A percentile compares a stretch with the other conserved stretches of the same genome.
phyloP scores from a whole-genome alignment of 2,888 invertebrate species.

The Tridacna crocea region DNA sequence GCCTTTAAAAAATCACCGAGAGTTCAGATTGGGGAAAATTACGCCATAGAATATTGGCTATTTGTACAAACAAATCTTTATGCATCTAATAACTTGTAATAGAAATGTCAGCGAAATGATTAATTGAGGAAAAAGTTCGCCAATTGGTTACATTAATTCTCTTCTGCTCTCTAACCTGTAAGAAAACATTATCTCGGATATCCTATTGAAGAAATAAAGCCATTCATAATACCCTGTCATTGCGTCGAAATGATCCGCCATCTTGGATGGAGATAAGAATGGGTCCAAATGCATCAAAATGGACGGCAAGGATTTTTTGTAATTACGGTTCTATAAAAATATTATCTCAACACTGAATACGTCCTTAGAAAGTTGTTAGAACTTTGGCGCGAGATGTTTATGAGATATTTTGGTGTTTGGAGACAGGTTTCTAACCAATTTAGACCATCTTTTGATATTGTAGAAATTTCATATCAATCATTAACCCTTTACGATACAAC shows the following conservation, averaged over 20 bases:
- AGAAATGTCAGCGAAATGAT: slow-evolving; percentile 63
- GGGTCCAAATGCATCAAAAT: slow-evolving; percentile 21
- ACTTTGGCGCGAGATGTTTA: slow-evolving; percentile 8
- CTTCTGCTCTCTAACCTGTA: slow-evolving; percentile 57
- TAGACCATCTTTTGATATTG: too few relatives aligned
- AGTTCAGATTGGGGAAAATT: slow-evolving; percentile 61
- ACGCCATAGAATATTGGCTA: slow-evolving; percentile 62
- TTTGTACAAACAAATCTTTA: slow-evolving; percentile 65
- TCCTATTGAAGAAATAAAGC: slow-evolving; percentile 55
- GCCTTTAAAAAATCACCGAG: slow-evolving; percentile 55
- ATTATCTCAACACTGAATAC: slow-evolving; percentile 14
- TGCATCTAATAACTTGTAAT: slow-evolving; percentile 66
- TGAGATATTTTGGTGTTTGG: slow-evolving; percentile 6
- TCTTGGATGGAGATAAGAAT: slow-evolving; percentile 29
- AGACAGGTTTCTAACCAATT: neutral
- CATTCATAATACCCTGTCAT: slow-evolving; percentile 59
- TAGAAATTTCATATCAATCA: too few relatives aligned
- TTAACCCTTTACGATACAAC: too few relatives aligned
- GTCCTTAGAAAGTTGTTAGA: slow-evolving; percentile 9
- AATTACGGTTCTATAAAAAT: slow-evolving; percentile 26
- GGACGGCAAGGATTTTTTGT: slow-evolving; percentile 22
- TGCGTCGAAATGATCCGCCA: slow-evolving; percentile 18
- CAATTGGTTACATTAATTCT: slow-evolving; percentile 67
- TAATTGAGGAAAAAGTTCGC: slow-evolving; percentile 64
- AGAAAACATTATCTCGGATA: slow-evolving; percentile 56